Evolutionary conservation across 2,888 invertebrate genomes (phyloP).

Genomic region (Eudemis profundana): DNA sequence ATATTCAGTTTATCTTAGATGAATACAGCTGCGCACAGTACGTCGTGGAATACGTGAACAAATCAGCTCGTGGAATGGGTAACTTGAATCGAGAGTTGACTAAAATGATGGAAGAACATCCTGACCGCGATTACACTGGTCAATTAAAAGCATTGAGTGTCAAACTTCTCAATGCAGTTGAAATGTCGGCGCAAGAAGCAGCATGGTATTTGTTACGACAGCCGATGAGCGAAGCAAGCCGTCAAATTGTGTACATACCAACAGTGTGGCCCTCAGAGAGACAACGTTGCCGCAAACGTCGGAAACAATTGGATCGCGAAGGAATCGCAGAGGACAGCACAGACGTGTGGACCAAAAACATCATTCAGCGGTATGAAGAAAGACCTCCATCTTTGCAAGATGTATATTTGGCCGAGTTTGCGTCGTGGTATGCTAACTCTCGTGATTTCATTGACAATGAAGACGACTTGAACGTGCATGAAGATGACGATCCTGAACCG

Average conservation of each 20-base stretch:
- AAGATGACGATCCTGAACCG: constrained; percentile 51
- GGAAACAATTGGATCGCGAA: constrained; percentile 54
- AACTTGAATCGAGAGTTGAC: constrained; percentile 57
- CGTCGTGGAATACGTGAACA: constrained; percentile 65
- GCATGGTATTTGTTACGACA: constrained; percentile 71
- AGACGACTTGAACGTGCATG: too few species aligned
- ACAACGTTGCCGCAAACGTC: constrained; percentile 52
- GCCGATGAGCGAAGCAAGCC: constrained; percentile 63
- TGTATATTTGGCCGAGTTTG: constrained; percentile 54
- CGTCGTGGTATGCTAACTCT: constrained; percentile 55
- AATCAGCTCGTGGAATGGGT: constrained; percentile 60
- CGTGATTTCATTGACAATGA: constrained; percentile 51
- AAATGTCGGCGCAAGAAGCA: constrained; percentile 68
- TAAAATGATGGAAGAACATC: constrained; percentile 53
- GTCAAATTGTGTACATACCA: constrained; percentile 58
- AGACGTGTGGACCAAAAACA: constrained; percentile 55
- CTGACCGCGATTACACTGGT: constrained; percentile 48
- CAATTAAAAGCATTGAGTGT: constrained; percentile 50
- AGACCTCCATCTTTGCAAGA: constrained; percentile 51
- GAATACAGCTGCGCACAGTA: constrained; percentile 56
- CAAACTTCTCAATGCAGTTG: constrained; percentile 59
- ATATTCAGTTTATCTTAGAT: constrained; percentile 57
- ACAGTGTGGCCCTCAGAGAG: constrained; percentile 66
- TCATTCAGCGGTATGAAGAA: constrained; percentile 54
- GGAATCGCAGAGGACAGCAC: constrained; percentile 51